phyloP scores from a whole-genome alignment of 2,888 invertebrate genomes.

The Sepioteuthis lessoniana region DNA sequence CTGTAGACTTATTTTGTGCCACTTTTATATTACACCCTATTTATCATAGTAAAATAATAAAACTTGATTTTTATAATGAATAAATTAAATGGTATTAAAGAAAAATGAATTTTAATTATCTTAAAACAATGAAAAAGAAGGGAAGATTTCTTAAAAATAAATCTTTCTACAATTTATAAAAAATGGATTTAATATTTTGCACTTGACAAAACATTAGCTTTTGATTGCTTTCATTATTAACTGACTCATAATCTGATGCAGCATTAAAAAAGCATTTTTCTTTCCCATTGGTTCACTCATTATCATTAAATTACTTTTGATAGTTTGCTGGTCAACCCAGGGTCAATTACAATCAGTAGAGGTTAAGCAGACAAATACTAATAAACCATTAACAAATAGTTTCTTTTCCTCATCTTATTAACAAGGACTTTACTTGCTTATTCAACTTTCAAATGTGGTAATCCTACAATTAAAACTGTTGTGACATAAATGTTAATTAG shows the following conservation, averaged over 20 bases:
- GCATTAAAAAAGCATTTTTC: not conserved
- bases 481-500: not conserved
- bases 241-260: not conserved
- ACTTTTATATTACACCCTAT: not conserved
- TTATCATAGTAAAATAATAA: not conserved
- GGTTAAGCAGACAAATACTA: not conserved
- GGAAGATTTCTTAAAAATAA: not conserved
- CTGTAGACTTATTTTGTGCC: no score
- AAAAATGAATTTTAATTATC: not conserved
- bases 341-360: not conserved
- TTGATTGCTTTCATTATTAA: not conserved
- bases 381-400: not conserved
- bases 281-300: no score
- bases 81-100: no score
- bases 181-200: not conserved
- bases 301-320: not conserved
- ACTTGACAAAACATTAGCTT: not conserved
- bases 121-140: not conserved
- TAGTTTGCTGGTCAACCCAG: not conserved
- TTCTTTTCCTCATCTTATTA: not conserved
- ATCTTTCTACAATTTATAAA: not conserved
- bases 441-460: not conserved
- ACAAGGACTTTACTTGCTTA: not conserved
- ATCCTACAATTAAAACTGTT: not conserved
- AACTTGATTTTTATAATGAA: not conserved